Percentiles rank a stretch among this genome's conserved stretches.
phyloP scores from a whole-genome alignment of 2,113 vertebrate genomes.

The Noctilio leporinus region DNA sequence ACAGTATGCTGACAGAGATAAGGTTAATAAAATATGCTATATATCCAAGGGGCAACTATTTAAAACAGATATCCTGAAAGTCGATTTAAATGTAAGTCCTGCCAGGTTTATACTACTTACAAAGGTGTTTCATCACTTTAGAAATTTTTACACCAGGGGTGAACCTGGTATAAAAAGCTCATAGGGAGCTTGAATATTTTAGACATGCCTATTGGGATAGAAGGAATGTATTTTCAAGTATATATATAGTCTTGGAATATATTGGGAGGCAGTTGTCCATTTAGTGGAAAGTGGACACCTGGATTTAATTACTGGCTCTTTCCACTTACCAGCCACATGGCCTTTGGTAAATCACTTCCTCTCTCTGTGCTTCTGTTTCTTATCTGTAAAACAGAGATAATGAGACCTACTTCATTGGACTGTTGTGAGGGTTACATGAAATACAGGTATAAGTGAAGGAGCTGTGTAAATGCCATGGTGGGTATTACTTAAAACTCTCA shows the following conservation, averaged over 20 bases:
- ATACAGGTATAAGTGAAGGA: background rate
- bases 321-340: background rate
- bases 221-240: slow-evolving; percentile 13
- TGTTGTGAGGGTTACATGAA: slow-evolving; percentile 16
- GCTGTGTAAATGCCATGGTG: background rate
- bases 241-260: background rate
- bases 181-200: background rate
- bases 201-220: background rate
- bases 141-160: background rate
- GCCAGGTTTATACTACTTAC: background rate
- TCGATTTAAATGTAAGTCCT: slow-evolving; percentile 9
- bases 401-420: background rate
- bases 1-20: background rate
- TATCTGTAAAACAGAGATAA: slow-evolving; percentile 7
- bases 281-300: slow-evolving; percentile 16
- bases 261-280: background rate
- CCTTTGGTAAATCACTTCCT: slow-evolving; percentile 25
- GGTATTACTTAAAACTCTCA: background rate
- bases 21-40: background rate
- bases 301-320: slow-evolving; percentile 29
- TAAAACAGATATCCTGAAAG: background rate
- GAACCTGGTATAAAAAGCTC: background rate
- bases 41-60: background rate
- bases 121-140: slow-evolving; percentile 9
- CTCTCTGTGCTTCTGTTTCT: background rate